A percentile compares a stretch with the other conserved stretches of the same genome.
Conservation (phyloP, 2,113 vertebrate species). For the Oryzias curvinotus region DNA sequence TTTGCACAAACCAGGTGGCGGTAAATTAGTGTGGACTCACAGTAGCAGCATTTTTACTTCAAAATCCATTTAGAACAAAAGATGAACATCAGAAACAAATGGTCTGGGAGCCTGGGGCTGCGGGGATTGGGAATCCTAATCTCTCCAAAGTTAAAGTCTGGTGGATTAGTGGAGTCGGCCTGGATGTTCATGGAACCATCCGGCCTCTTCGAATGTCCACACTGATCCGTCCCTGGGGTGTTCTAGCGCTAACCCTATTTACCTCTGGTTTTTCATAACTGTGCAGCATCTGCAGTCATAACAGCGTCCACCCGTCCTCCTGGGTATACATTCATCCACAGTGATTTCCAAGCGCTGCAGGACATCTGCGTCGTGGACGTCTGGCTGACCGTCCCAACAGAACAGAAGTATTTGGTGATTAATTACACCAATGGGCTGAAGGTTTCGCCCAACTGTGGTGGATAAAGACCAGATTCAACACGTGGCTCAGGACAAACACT, state of each 20-base stretch:
- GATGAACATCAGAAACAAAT: constrained; percentile 57
- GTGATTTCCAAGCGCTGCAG: constrained; percentile 12
- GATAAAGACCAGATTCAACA: constrained; percentile 19
- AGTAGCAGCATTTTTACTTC: constrained; percentile 2
- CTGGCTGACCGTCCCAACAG: constrained; percentile 10
- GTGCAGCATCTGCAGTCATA: background rate
- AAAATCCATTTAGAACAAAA: constrained; percentile 44
- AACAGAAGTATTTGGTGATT: constrained; percentile 37
- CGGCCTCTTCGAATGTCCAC: constrained; percentile 2
- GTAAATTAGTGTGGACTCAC: background rate
- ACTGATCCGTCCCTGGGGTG: constrained; percentile 5
- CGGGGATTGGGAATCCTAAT: constrained; percentile 52
- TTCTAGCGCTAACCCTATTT: constrained; percentile 29
- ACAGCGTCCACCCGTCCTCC: constrained; percentile 1
- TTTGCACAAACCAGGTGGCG: background rate
- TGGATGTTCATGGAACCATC: constrained; percentile 28
- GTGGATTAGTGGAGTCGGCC: constrained; percentile 41
- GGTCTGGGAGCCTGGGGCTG: constrained; percentile 35
- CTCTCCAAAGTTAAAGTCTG: constrained; percentile 31
- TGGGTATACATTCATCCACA: constrained; percentile 12
- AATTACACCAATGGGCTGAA: constrained; percentile 50
- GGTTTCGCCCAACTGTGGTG: constrained; percentile 45
- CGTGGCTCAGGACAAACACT: constrained; percentile 12
- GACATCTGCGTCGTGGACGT: constrained; percentile 44
- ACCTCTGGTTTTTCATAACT: background rate